Base-by-base conservation (phyloP, 2,113 vertebrate genomes). In the Arvicanthis niloticus region DNA sequence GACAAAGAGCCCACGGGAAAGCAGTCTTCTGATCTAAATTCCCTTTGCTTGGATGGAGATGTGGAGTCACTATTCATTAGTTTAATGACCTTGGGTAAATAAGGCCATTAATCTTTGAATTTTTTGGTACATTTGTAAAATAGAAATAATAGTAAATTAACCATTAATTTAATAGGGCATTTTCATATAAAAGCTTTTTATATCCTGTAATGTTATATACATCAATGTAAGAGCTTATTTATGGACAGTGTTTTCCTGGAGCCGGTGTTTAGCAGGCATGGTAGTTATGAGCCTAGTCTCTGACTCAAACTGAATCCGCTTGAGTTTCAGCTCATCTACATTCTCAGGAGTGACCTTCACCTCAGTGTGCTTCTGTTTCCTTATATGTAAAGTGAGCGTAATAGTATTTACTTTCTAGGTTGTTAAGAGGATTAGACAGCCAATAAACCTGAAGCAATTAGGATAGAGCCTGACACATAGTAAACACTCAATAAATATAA, bases 51-150 rank as follows among this genome's bases (percentile, higher is more conserved):
- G 73, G 93, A 93, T 95, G 95, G 56, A 96, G 77, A 89, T 91
- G 88, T 94, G 62, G 80, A 93, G 95, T 97, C 93, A 91, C 89
- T 75, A 96, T 89, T 97, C 94, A 94, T 97, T 97, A 98, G 93
- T 97, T 97, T 96, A 96, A 97, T 97, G 97, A 97, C 89, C 87
- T 97, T 94, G 96, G 75, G 78, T 97, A 97, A 97, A 97, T 97
- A 97, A 95, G 45, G 42, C 68, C 93, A 97, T 94, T 96, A 89
- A 96, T 95, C 94, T 96, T 92, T 96, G 93, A 89, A 84, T 85
- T 94, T 97, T 91, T 94, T 89, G 86, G 86, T 89, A 53, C 81
- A n/a, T 97, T 97, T 97, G 68, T 97, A 93, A 96, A 96, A 91
- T 62, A 96, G 26, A 34, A 95, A 93, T 91, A 96, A 93, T 89